phyloP scores from a whole-genome alignment of 2,797 vertebrate genomes.

The Erethizon dorsatum region DNA sequence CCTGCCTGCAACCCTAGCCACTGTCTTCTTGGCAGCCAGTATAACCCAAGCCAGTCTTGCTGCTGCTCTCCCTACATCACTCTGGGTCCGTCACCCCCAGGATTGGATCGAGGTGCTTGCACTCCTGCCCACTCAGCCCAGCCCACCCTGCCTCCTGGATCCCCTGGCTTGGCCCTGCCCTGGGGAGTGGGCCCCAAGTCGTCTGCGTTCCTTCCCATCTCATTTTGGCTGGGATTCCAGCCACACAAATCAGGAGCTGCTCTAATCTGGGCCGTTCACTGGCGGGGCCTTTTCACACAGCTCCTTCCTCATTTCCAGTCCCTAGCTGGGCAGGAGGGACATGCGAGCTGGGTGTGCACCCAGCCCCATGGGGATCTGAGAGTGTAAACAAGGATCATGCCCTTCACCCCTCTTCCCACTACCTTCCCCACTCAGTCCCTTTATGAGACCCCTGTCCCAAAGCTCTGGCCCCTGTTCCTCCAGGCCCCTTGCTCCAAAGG shows the following conservation, averaged over 20 bases:
- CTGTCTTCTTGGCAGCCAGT: background rate
- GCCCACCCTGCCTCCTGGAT: rapidly evolving
- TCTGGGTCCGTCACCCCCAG: background rate
- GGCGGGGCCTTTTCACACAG: background rate
- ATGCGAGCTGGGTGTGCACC: background rate
- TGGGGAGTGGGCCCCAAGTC: background rate
- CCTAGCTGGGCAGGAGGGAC: background rate
- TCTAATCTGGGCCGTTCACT: background rate
- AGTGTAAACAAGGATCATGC: background rate
- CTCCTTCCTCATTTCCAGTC: background rate
- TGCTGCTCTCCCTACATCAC: background rate
- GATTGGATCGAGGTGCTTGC: background rate
- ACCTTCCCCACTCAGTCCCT: background rate
- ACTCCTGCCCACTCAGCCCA: background rate
- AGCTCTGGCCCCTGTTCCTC: background rate
- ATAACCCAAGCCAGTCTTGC: background rate
- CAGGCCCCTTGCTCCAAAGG: background rate
- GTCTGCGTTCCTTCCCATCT: background rate
- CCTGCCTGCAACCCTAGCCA: background rate
- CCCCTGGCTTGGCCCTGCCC: background rate
- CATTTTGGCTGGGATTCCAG: background rate
- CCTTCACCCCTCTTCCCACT: background rate
- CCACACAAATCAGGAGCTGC: background rate
- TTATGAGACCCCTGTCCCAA: background rate
- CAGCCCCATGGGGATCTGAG: background rate